These are phyloP conservation scores for Heliconius cydno DNA, from an alignment of 2,888 invertebrate species.

Conservation along the genomic window DNA sequence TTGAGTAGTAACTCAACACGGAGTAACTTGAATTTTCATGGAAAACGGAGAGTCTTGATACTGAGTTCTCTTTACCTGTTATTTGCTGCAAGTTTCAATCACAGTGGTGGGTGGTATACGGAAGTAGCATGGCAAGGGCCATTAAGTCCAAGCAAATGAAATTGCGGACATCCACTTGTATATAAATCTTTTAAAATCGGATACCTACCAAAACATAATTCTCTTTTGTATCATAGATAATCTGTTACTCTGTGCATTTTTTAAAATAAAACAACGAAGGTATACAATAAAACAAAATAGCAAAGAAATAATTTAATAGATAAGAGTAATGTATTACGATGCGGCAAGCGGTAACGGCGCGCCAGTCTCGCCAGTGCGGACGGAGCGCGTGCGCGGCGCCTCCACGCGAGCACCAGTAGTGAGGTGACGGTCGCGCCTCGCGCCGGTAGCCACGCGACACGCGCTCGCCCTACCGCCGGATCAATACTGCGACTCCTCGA, in stretches of 20 bases:
- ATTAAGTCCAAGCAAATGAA: background rate
- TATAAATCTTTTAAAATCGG: background rate
- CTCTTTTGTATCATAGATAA: background rate
- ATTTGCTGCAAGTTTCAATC: background rate
- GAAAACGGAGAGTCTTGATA: background rate
- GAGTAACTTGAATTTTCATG: background rate
- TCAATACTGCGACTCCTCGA: conserved; percentile 54
- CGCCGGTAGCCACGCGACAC: conserved; percentile 79
- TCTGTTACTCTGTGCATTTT: background rate
- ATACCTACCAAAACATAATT: background rate
- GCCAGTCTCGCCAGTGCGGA: conserved; percentile 49
- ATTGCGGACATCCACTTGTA: background rate
- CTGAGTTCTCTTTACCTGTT: background rate
- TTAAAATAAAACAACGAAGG: too few species aligned
- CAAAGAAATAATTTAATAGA: conserved; percentile 45
- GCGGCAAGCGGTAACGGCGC: conserved; percentile 39
- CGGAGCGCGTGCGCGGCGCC: conserved; percentile 71
- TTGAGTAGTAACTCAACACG: background rate
- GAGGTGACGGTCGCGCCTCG: conserved; percentile 75
- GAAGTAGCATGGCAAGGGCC: background rate
- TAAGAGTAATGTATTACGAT: conserved; percentile 45
- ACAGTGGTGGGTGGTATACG: background rate
- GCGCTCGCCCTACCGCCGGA: conserved; percentile 60
- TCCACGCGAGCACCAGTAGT: conserved; percentile 61
- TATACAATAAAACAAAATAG: conserved; percentile 23